Percentiles rank a stretch among this genome's conserved stretches.
Conservation (phyloP, 2,797 vertebrate genomes). For the Enteromius fasciolatus region DNA sequence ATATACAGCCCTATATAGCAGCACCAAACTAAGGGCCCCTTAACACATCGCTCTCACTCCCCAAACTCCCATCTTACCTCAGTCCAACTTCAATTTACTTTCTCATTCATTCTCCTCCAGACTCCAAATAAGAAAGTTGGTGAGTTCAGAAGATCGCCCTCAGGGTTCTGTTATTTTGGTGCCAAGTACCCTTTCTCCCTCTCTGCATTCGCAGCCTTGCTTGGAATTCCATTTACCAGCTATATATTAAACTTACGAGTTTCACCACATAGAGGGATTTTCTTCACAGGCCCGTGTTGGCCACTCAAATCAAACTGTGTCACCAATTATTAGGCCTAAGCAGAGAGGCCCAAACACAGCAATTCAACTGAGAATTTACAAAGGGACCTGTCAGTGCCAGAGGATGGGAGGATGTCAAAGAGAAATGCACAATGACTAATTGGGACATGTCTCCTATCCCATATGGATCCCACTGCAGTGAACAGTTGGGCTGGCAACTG, state of each 20-base stretch:
- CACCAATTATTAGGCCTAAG: constrained; percentile 47
- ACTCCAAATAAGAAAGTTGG: constrained; percentile 46
- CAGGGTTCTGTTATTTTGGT: constrained; percentile 50
- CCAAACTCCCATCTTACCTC: constrained; percentile 15
- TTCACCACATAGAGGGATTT: neutral
- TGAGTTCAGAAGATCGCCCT: constrained; percentile 43
- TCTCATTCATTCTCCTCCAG: constrained; percentile 52
- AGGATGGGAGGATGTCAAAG: constrained; percentile 57
- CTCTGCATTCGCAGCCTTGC: constrained; percentile 23
- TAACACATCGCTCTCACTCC: constrained; percentile 2
- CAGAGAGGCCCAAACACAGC: constrained; percentile 8
- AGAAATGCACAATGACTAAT: constrained; percentile 51
- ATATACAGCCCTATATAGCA: neutral
- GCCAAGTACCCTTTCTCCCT: constrained; percentile 2
- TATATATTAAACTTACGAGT: constrained; percentile 50
- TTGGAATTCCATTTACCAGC: constrained; percentile 45
- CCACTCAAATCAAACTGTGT: constrained; percentile 46
- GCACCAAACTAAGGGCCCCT: neutral
- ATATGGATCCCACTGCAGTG: constrained; percentile 5
- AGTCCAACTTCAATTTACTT: constrained; percentile 56
- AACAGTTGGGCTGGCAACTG: constrained; percentile 12
- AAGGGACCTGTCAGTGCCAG: constrained; percentile 48
- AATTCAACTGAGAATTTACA: constrained; percentile 19
- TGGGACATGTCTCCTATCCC: constrained; percentile 28
- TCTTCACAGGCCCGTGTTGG: neutral